Percentiles rank a stretch among this genome's conserved stretches.
Conservation (phyloP, 1,140 invertebrate species). For the Anoplophora glabripennis region DNA sequence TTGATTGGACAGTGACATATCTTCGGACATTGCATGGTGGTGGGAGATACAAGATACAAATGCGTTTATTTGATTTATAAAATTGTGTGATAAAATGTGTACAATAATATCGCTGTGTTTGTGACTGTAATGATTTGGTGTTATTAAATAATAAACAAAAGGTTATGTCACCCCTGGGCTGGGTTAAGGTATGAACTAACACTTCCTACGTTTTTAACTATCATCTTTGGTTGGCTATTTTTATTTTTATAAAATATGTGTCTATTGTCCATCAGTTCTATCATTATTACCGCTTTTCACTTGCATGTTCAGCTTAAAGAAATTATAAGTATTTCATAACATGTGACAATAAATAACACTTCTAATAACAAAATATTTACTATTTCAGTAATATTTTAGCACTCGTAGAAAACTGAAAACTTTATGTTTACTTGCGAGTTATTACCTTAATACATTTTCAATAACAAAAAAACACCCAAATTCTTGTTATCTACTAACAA, state of each 20-base stretch:
- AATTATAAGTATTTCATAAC: neutral
- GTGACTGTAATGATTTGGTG: constrained; percentile 4
- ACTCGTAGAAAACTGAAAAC: too few species aligned
- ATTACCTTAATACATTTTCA: too few species aligned
- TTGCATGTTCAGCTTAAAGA: too few species aligned
- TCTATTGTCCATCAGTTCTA: neutral
- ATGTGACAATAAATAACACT: neutral
- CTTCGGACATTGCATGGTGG: constrained; percentile 22
- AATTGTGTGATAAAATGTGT: constrained; percentile 6
- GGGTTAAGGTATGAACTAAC: constrained; percentile 13
- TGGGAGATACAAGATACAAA: constrained; percentile 34
- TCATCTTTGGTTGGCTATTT: neutral
- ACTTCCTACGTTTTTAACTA: neutral
- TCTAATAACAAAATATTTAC: neutral
- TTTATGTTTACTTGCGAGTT: too few species aligned
- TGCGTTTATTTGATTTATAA: constrained; percentile 11
- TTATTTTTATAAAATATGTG: neutral
- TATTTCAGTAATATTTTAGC: too few species aligned
- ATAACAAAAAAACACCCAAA: neutral
- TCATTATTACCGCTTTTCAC: neutral
- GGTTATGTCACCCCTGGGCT: constrained; percentile 12
- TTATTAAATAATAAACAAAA: neutral
- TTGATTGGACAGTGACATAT: constrained; percentile 13
- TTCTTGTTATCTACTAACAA: neutral
- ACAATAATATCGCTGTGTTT: constrained; percentile 3